Evolutionary conservation across 2,888 invertebrate species (phyloP).

Genomic region (Drosophila stalkeri): DNA sequence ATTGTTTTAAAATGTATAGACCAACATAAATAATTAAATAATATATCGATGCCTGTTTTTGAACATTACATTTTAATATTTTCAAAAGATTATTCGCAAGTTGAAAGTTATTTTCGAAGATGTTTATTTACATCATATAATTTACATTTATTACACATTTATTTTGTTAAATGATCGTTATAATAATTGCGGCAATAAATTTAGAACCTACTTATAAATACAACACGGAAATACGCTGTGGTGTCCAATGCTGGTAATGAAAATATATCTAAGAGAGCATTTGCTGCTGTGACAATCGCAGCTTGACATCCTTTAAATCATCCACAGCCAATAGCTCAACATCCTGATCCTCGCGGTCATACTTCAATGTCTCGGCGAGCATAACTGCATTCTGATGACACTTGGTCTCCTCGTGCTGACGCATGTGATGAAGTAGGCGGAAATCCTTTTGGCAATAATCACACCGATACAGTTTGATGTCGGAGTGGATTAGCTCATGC

Average conservation of each 20-base stretch:
- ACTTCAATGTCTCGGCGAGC: slow-evolving; percentile 61
- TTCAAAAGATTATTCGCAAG: neutral
- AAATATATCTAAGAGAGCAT: slow-evolving; percentile 29
- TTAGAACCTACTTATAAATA: slow-evolving; percentile 26
- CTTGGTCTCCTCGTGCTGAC: slow-evolving; percentile 83
- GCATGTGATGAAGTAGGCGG: slow-evolving; percentile 83
- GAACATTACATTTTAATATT: neutral
- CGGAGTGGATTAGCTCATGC: slow-evolving; percentile 82
- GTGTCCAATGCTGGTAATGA: slow-evolving; percentile 8
- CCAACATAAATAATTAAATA: neutral
- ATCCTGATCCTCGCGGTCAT: slow-evolving; percentile 45
- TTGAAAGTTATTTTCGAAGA: neutral
- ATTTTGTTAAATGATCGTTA: neutral
- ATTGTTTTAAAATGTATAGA: neutral
- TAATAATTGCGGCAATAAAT: slow-evolving; percentile 9
- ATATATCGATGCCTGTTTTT: neutral
- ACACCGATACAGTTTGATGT: slow-evolving; percentile 82
- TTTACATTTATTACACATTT: neutral
- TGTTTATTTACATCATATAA: neutral
- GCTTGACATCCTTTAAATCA: slow-evolving; percentile 48
- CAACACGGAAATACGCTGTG: slow-evolving; percentile 9
- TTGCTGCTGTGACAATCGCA: slow-evolving; percentile 31
- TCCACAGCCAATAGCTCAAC: slow-evolving; percentile 53
- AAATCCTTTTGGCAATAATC: slow-evolving; percentile 83
- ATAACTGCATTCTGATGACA: slow-evolving; percentile 82